Conservation (phyloP, 2,113 vertebrate genomes). For the Oreotragus oreotragus region DNA sequence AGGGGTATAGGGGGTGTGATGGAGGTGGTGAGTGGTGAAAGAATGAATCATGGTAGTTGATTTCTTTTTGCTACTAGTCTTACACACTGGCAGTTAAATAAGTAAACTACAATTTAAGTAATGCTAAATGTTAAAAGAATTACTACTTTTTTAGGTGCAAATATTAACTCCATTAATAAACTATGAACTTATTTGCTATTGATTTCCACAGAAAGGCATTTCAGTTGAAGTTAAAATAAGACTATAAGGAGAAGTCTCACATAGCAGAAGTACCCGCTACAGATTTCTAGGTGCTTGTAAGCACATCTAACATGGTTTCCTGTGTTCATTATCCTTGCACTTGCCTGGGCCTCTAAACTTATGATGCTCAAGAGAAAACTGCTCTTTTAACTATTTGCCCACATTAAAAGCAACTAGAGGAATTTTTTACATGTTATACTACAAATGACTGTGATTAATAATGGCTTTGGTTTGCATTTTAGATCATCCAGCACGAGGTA, state of each 20-base stretch:
- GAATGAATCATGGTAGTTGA: neutral
- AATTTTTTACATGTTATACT: neutral
- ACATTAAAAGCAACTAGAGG: neutral
- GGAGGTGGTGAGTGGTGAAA: neutral
- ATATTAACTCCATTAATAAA: neutral
- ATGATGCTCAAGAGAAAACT: neutral
- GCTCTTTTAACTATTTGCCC: neutral
- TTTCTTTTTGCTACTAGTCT: neutral
- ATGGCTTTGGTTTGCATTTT: constrained; percentile 58
- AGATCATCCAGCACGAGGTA: constrained; percentile 71
- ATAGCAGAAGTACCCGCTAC: neutral
- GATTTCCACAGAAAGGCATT: constrained; percentile 13
- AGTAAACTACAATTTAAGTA: neutral
- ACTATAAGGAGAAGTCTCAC: neutral
- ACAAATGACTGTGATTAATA: neutral
- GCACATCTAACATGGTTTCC: neutral
- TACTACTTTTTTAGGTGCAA: neutral
- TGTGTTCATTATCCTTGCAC: neutral
- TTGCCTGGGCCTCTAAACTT: neutral
- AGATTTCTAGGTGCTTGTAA: neutral
- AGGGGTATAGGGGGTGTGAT: neutral
- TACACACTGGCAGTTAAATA: neutral
- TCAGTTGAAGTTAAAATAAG: neutral
- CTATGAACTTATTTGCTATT: neutral
- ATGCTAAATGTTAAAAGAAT: neutral